These are phyloP conservation scores for Pachycephus smyrnensis DNA, from an alignment of 2,888 invertebrate species.

Conservation along the genomic window DNA sequence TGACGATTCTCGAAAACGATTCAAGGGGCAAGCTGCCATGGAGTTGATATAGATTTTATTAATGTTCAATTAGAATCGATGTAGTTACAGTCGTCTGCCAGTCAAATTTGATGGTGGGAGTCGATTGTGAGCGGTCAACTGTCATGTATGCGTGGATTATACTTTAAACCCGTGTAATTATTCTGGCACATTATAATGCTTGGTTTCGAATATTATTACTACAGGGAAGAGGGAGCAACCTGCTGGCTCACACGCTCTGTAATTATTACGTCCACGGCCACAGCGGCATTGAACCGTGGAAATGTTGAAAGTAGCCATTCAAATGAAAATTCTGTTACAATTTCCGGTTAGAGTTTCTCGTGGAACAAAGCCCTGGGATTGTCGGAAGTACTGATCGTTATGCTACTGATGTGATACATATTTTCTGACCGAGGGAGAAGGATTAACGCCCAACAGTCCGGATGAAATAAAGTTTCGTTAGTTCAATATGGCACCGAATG, in stretches of 20 bases:
- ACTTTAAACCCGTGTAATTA: background rate
- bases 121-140: no score
- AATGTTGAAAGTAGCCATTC: background rate
- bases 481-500: constrained; percentile 53
- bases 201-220: background rate
- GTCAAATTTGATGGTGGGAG: background rate
- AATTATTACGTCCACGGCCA: background rate
- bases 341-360: background rate
- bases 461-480: constrained; percentile 52
- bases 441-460: constrained; percentile 8
- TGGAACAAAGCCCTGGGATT: background rate
- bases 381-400: background rate
- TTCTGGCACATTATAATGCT: background rate
- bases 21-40: background rate
- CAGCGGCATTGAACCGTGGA: background rate
- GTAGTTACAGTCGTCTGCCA: background rate
- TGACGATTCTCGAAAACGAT: background rate
- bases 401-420: background rate
- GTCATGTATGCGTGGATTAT: background rate
- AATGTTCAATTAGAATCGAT: background rate
- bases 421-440: background rate
- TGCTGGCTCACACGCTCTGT: constrained; percentile 1
- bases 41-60: background rate
- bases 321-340: background rate
- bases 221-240: background rate